phyloP scores from a whole-genome alignment of 2,113 vertebrate genomes.

The Barbus barbus region DNA sequence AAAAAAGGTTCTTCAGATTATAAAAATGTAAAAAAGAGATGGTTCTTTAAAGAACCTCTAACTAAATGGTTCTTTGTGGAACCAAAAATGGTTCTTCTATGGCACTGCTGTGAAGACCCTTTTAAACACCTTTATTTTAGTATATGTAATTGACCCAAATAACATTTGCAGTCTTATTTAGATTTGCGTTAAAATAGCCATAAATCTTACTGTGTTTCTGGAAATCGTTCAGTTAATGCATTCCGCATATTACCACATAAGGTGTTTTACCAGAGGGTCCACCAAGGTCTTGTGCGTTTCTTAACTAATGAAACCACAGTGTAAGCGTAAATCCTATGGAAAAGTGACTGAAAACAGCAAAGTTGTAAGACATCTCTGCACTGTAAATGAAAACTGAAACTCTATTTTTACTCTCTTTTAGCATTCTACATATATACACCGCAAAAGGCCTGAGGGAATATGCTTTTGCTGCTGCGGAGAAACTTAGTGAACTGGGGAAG shows the following conservation, averaged over 20 bases:
- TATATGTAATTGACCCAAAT: not conserved
- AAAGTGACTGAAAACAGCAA: not conserved
- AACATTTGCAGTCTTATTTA: not conserved
- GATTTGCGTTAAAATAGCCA: not conserved
- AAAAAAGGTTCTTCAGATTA: too few species aligned
- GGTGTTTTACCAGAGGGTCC: not conserved
- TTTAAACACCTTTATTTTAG: too few species aligned
- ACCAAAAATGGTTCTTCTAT: too few species aligned
- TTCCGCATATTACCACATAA: not conserved
- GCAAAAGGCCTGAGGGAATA: conserved; percentile 83
- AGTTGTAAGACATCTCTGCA: not conserved
- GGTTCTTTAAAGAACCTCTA: too few species aligned
- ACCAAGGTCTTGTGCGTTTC: conserved; percentile 4
- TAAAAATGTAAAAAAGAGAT: too few species aligned
- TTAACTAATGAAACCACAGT: conserved; percentile 3
- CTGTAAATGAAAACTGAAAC: not conserved
- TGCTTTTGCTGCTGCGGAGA: conserved; percentile 83
- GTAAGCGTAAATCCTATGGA: not conserved
- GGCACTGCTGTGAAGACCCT: too few species aligned
- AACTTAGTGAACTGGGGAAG: conserved; percentile 68
- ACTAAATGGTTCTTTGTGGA: too few species aligned
- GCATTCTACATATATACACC: conserved; percentile 86
- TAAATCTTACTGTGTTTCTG: not conserved
- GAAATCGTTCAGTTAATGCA: not conserved
- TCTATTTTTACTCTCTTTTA: conserved; percentile 54